Evolutionary conservation across 2,888 invertebrate species (phyloP).

Genomic region (Macrophya annulata): DNA sequence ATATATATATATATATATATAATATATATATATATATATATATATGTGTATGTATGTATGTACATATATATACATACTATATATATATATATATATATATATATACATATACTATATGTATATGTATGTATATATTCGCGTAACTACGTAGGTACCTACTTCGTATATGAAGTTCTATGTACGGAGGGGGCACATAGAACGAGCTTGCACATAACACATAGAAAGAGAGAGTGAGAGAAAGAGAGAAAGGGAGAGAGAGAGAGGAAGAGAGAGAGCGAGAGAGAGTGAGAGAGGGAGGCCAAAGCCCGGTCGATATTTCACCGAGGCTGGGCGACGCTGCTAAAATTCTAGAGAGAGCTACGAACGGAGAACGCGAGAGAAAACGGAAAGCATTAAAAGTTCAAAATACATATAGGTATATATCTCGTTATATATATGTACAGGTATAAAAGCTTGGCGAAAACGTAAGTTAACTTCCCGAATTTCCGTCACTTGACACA

Average conservation of each 20-base stretch:
- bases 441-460: neutral
- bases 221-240: constrained; percentile 59
- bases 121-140: constrained; percentile 21
- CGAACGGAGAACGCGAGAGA: constrained; percentile 61
- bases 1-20: too few relatives aligned
- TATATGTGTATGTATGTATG: neutral
- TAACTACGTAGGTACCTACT: constrained; percentile 27
- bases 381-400: neutral
- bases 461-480: neutral
- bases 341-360: constrained; percentile 69
- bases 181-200: constrained; percentile 58
- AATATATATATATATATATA: too few relatives aligned
- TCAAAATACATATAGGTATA: constrained; percentile 9
- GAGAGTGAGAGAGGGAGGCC: constrained; percentile 60
- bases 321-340: constrained; percentile 67
- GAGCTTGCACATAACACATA: constrained; percentile 60
- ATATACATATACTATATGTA: too few relatives aligned
- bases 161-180: constrained; percentile 29
- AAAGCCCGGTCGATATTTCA: constrained; percentile 75
- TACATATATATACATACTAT: constrained; percentile 14
- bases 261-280: constrained; percentile 55
- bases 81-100: too few relatives aligned
- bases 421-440: neutral
- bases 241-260: constrained; percentile 57
- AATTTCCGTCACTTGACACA: neutral